A percentile compares a stretch with the other conserved stretches of the same genome.
Evolutionary conservation across 1,140 invertebrate species (phyloP).

Genomic region (Scaptomyza hsui): DNA sequence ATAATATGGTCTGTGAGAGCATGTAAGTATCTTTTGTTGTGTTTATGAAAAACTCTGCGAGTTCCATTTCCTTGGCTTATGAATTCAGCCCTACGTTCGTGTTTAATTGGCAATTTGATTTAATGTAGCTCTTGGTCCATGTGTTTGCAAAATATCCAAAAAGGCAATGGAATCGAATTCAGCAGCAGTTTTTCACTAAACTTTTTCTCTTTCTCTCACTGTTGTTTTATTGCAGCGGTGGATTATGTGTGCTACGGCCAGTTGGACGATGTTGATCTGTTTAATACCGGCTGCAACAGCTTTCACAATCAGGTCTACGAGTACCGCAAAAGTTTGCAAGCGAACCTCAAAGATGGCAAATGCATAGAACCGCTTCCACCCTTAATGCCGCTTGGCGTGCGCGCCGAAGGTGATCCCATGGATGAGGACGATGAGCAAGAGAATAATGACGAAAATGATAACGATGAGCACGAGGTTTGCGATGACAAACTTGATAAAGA

Average conservation of each 20-base stretch:
- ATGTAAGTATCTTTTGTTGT: constrained; percentile 62
- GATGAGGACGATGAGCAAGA: constrained; percentile 62
- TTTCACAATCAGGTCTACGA: constrained; percentile 81
- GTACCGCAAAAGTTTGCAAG: constrained; percentile 76
- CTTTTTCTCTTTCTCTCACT: constrained; percentile 33
- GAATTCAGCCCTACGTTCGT: constrained; percentile 8
- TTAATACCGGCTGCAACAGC: constrained; percentile 71
- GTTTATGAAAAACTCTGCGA: constrained; percentile 68
- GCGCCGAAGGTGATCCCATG: constrained; percentile 64
- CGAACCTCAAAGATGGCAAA: constrained; percentile 74
- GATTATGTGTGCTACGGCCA: constrained; percentile 80
- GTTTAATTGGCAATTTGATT: constrained; percentile 25
- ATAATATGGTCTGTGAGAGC: constrained; percentile 20
- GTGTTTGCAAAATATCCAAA: constrained; percentile 75
- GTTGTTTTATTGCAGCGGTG: constrained; percentile 64
- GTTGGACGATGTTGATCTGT: constrained; percentile 78
- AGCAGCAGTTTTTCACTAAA: constrained; percentile 70
- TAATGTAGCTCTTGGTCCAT: constrained; percentile 68
- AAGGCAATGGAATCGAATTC: constrained; percentile 82
- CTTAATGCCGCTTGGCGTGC: constrained; percentile 58
- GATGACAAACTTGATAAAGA: constrained; percentile 40
- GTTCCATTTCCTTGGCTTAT: constrained; percentile 82
- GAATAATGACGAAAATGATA: constrained; percentile 32
- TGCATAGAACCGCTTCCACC: constrained; percentile 63
- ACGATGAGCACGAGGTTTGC: constrained; percentile 34